Conservation (phyloP, 2,797 vertebrate genomes). For the Alca torda region DNA sequence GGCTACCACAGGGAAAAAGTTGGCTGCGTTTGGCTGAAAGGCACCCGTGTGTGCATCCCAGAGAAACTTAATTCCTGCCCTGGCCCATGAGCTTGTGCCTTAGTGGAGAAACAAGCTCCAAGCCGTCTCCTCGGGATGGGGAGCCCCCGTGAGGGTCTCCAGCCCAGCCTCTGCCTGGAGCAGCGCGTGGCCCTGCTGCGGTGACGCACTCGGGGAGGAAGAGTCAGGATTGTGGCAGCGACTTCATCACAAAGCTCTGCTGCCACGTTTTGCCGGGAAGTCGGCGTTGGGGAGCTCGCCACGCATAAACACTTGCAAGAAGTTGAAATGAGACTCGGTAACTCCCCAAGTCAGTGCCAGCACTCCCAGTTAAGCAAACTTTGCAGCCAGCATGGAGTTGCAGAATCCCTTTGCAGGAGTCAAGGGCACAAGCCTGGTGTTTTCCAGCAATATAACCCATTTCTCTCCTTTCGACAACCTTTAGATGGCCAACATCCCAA, state of each 20-base stretch:
- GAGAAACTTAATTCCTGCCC: not conserved
- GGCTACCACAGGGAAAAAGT: not conserved
- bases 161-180: not conserved
- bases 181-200: not conserved
- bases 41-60: accelerated
- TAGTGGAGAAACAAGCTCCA: not conserved
- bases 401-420: not conserved
- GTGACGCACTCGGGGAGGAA: not conserved
- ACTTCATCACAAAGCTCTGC: not conserved
- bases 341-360: not conserved
- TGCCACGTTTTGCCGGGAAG: not conserved
- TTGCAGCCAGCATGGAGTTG: not conserved
- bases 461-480: not conserved
- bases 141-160: not conserved
- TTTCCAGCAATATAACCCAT: not conserved
- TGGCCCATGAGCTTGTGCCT: not conserved
- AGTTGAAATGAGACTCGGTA: not conserved
- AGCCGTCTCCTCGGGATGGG: not conserved
- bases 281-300: accelerated
- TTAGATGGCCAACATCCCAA: not conserved
- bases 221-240: not conserved
- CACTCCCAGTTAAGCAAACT: conserved; percentile 13
- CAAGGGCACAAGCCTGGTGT: not conserved
- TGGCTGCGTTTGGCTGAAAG: not conserved
- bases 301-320: not conserved